Evolutionary conservation across 2,113 vertebrate genomes (phyloP), one percentile per base, ranked within the genome.

Genomic region (Astur gentilis): DNA sequence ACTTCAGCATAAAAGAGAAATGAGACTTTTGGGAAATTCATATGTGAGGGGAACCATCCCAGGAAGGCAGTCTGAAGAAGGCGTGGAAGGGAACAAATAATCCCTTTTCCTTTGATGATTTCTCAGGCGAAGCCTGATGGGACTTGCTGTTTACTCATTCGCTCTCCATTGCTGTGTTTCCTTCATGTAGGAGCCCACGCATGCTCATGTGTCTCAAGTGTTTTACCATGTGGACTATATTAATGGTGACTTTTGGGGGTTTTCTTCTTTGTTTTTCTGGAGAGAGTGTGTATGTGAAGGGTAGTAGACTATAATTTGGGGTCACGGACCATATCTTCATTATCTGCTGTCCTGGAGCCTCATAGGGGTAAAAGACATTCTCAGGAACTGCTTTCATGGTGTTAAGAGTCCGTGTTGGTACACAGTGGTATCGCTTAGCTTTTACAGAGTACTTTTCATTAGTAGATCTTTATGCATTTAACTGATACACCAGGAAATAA

Each of bases 1-100:
- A 45, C 57, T 94, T 95, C 95, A 92, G 91, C 94, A 93, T 87
- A 83, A 95, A 94, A 83, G 87, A 95, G 95, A 91, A 79, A 73
- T 45, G 70, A 95, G 87, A 60, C 79, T 91, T 92, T 25, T 6
- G 87, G 89, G 95, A 87, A 90, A 85, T 34, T 27, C 72, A 26
- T 87, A 4, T 47, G 70, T 67, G 75, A 90, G 80, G 75, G 29
- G 87, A 93, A 58, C 54, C n/a, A 23, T 65, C 90, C 78, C 88
- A 87, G 83, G 81, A 90, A 88, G 89, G 25, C 88, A 65, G 80
- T 6, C 60, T 93, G 84, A 83, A 69, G 83, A 83, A 72, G 92
- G 60, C 27, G 1, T 61, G 87, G 81, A 71, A 50, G 55, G 62
- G 81, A 95, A 75, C 69, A 64, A 54, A 89, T n/a, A 79, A 90